Evolutionary conservation across 2,797 vertebrate species (phyloP).

Genomic region (Megaceryle alcyon): DNA sequence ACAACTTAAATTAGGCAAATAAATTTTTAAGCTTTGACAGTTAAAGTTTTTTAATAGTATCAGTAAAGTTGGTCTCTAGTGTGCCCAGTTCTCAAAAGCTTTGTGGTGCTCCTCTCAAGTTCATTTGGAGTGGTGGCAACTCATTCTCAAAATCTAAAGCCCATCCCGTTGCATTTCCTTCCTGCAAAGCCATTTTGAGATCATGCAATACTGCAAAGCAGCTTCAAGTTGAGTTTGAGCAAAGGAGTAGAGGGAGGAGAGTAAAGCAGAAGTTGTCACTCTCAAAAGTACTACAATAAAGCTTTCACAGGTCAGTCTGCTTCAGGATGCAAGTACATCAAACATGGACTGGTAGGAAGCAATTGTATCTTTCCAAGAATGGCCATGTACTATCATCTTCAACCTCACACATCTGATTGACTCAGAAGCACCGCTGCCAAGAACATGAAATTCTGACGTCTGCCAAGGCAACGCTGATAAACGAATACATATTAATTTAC

Average conservation of each 20-base stretch:
- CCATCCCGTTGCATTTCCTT: neutral
- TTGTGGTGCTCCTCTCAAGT: neutral
- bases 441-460: neutral
- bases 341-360: neutral
- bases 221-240: neutral
- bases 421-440: neutral
- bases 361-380: neutral
- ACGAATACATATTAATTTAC: neutral
- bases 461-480: neutral
- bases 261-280: neutral
- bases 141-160: neutral
- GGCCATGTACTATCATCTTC: neutral
- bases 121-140: neutral
- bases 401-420: neutral
- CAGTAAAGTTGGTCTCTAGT: neutral
- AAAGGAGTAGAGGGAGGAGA: neutral
- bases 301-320: neutral
- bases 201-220: neutral
- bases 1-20: neutral
- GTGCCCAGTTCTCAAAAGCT: neutral
- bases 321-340: neutral
- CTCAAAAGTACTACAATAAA: neutral
- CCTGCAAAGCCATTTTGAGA: neutral
- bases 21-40: neutral
- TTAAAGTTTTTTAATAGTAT: neutral